Conservation (phyloP, 2,797 vertebrate genomes). For the Numenius phaeopus region DNA sequence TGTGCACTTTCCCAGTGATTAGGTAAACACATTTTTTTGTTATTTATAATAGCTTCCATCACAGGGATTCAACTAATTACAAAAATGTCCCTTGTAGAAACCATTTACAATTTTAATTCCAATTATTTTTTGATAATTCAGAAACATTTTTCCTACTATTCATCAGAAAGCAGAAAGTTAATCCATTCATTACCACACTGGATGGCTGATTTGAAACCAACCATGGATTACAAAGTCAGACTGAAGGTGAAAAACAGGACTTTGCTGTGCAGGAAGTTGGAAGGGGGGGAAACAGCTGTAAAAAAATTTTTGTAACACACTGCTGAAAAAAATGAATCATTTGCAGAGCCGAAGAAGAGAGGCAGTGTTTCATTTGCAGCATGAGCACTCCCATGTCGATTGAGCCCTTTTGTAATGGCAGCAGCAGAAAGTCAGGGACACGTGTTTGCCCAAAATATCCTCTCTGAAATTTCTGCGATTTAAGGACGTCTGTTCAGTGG, state of each 20-base stretch:
- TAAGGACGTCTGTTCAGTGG: not conserved
- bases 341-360: not conserved
- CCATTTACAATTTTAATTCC: conserved; percentile 70
- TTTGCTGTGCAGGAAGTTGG: not conserved
- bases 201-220: conserved; percentile 26
- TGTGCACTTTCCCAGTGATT: conserved; percentile 58
- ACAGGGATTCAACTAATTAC: conserved; percentile 57
- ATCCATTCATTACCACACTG: conserved; percentile 57
- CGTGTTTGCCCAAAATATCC: not conserved
- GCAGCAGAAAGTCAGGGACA: not conserved
- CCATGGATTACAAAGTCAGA: conserved; percentile 39
- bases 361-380: not conserved
- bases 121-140: conserved; percentile 72
- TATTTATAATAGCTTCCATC: conserved; percentile 65
- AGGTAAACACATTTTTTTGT: conserved; percentile 73
- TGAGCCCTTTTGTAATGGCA: not conserved
- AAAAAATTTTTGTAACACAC: rapidly evolving
- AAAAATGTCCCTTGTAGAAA: conserved; percentile 60
- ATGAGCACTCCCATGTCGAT: rapidly evolving
- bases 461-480: not conserved
- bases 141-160: conserved; percentile 41
- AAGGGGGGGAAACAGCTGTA: not conserved
- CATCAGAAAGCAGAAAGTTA: conserved; percentile 55
- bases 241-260: conserved; percentile 45
- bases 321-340: not conserved